Conservation (phyloP, 2,888 invertebrate species). For the Eupsilia transversa region DNA sequence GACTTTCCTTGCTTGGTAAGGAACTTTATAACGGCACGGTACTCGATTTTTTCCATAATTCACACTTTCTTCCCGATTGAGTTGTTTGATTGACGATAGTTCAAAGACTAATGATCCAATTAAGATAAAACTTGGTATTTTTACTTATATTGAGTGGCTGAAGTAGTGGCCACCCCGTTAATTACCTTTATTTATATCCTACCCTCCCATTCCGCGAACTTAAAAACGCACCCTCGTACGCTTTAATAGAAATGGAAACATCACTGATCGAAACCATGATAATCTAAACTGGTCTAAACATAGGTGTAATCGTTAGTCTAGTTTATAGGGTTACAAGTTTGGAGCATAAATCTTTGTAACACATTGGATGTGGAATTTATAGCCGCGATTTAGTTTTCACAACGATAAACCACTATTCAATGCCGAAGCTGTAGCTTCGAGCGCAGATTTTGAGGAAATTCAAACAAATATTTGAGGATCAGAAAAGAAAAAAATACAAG, state of each 20-base stretch:
- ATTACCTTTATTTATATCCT: no score
- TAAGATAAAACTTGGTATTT: no score
- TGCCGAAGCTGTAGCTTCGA: conserved; percentile 51
- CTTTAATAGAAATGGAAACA: conserved; percentile 27
- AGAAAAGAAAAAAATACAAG: neutral
- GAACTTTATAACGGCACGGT: no score
- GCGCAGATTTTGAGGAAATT: conserved; percentile 17
- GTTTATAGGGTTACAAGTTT: conserved; percentile 68
- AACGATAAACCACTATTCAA: conserved; percentile 67
- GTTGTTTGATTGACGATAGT: no score
- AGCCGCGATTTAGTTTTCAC: conserved; percentile 75
- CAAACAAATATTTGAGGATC: conserved; percentile 19
- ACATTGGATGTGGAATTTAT: conserved; percentile 80
- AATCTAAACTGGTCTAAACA: conserved; percentile 54
- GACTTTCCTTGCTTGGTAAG: no score
- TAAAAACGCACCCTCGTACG: no score
- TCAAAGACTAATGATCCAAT: no score
- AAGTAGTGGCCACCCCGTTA: no score
- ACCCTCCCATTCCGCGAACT: no score
- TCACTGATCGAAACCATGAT: conserved; percentile 37
- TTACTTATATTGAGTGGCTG: no score
- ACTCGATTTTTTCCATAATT: no score
- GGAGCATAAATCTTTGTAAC: conserved; percentile 80
- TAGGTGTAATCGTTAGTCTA: conserved; percentile 60
- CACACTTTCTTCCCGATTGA: no score